Evolutionary conservation across 2,888 invertebrate species (phyloP).

Genomic region (Perithous albicinctus): DNA sequence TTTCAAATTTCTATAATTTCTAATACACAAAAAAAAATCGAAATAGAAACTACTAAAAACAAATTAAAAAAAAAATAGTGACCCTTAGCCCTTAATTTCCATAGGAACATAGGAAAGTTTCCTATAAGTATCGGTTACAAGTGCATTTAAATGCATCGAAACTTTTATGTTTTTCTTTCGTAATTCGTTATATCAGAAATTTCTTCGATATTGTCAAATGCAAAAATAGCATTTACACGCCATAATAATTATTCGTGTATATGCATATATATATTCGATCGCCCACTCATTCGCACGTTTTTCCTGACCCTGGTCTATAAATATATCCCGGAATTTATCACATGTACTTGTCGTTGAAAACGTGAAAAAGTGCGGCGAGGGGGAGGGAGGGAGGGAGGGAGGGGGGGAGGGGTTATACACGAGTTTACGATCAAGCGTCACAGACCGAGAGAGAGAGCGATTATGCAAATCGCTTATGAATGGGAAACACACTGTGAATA

Average conservation of each 20-base stretch:
- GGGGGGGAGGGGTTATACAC: too few species aligned
- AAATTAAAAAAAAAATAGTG: too few species aligned
- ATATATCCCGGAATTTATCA: slow-evolving; percentile 26
- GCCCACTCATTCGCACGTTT: slow-evolving; percentile 7
- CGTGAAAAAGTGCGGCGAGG: slow-evolving; percentile 7
- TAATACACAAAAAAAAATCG: too few species aligned
- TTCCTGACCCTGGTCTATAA: slow-evolving; percentile 9
- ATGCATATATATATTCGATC: background rate
- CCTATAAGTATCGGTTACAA: too few species aligned
- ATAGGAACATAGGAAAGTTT: too few species aligned
- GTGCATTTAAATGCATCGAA: too few species aligned
- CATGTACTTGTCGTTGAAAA: slow-evolving; percentile 6
- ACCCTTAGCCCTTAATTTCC: too few species aligned
- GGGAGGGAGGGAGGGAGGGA: too few species aligned
- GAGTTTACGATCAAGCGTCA: slow-evolving; percentile 10
- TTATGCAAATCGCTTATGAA: slow-evolving; percentile 69
- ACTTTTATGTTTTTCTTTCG: too few species aligned
- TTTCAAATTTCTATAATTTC: too few species aligned
- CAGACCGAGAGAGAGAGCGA: slow-evolving; percentile 34
- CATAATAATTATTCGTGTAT: background rate
- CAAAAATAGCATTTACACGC: background rate
- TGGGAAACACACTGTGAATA: slow-evolving; percentile 51
- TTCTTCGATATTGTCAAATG: background rate
- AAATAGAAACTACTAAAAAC: too few species aligned
- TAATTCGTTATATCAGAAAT: background rate